phyloP scores from a whole-genome alignment of 1,140 invertebrate species.

The Drosophila carrolli region DNA sequence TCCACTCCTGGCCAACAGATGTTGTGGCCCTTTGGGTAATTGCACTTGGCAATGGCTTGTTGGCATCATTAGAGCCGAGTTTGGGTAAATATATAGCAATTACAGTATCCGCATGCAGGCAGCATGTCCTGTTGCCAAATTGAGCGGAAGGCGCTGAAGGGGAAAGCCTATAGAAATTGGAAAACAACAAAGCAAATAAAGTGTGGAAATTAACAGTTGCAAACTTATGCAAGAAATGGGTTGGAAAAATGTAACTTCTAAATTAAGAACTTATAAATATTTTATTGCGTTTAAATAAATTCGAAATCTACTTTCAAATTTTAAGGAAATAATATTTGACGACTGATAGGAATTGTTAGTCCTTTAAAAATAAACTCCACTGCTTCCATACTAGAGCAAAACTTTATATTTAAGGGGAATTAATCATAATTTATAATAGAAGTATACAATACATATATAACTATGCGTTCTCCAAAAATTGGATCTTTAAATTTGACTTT shows the following conservation, averaged over 20 bases:
- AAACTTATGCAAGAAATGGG: background rate
- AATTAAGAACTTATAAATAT: background rate
- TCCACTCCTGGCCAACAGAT: constrained; percentile 36
- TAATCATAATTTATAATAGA: too few species aligned
- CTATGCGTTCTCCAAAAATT: too few species aligned
- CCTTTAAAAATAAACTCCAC: too few species aligned
- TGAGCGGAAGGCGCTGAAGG: constrained; percentile 57
- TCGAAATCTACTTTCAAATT: background rate
- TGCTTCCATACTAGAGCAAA: too few species aligned
- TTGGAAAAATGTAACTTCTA: background rate
- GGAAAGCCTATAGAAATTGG: constrained; percentile 13
- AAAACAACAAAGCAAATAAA: constrained; percentile 11
- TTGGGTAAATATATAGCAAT: constrained; percentile 69
- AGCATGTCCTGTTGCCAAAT: constrained; percentile 70
- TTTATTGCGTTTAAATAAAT: background rate
- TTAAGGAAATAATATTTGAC: background rate
- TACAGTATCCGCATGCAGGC: constrained; percentile 25
- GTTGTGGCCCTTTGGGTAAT: constrained; percentile 58
- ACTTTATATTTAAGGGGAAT: too few species aligned
- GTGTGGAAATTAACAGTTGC: background rate
- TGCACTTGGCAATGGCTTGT: constrained; percentile 60
- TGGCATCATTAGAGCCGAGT: constrained; percentile 69
- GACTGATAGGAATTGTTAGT: too few species aligned
- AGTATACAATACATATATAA: too few species aligned
- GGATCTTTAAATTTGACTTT: background rate